Conservation (phyloP, 2,888 invertebrate genomes). For the Andrena dorsata region DNA sequence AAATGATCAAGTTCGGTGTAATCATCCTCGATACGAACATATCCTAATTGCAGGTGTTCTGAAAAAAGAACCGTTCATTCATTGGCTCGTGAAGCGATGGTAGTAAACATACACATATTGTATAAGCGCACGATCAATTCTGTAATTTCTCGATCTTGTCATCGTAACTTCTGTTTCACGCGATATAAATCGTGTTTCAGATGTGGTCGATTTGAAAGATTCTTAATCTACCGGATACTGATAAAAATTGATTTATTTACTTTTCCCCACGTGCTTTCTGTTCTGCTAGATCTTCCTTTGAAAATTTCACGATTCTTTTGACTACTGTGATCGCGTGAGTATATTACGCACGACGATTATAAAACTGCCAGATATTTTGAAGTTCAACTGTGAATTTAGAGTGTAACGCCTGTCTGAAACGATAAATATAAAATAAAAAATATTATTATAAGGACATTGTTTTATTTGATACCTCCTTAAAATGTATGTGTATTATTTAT, state of each 20-base stretch:
- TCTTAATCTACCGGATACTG: background rate
- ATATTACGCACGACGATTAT: background rate
- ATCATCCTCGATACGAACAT: constrained; percentile 38
- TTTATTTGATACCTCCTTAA: background rate
- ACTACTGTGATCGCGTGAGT: constrained; percentile 12
- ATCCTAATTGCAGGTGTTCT: constrained; percentile 29
- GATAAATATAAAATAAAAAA: background rate
- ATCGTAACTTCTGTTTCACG: background rate
- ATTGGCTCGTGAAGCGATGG: background rate
- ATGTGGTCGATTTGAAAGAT: background rate
- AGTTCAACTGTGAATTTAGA: background rate
- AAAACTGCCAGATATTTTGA: constrained; percentile 1
- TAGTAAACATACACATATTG: background rate
- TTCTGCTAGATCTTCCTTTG: background rate
- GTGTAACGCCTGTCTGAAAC: background rate
- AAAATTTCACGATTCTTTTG: constrained; percentile 12
- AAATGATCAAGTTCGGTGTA: constrained; percentile 31
- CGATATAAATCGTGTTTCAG: background rate
- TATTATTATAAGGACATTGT: background rate
- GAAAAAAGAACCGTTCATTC: constrained; percentile 34
- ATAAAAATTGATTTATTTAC: constrained; percentile 6
- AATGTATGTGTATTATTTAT: background rate
- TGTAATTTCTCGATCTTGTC: background rate
- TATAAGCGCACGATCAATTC: background rate
- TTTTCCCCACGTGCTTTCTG: background rate